Base-by-base conservation (phyloP, 2,797 vertebrate genomes). In the Tokudaia muenninki region DNA sequence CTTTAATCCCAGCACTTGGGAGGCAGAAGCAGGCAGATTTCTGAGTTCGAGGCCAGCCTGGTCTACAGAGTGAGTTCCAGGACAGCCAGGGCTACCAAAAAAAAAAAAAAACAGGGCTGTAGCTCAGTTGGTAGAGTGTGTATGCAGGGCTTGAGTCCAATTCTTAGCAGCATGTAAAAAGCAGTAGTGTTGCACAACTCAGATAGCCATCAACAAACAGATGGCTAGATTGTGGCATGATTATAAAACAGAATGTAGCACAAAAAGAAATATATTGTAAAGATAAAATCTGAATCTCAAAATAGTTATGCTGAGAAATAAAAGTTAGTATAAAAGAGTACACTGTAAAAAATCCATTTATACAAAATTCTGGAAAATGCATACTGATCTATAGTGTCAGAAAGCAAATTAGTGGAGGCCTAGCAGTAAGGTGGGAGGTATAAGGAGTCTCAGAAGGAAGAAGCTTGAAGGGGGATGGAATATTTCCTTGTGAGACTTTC, bases 311-410 rank as follows among this genome's bases (percentile, higher is more conserved):
- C 72, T 55, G 12, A 87, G 70, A 52, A n/a, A n/a, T 80, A 31
- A 59, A 90, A 87, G 37, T 50, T 81, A 87, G 57, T 87, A 61
- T 63, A 81, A 81, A 81, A 65, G 67, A 75, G 34, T 89, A 52
- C 8, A 77, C 29, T 77, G 29, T 52, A 41, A 16, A 77, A 14
- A 90, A 94, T 82, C 79, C 24, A 72, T 72, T 91, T 89, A 52
- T 88, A 44, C 83, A 87, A 92, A 92, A 57, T 92, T 91, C 65
- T 90, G 75, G 29, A 79, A 94, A 94, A 92, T 74, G 9, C 31
- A 41, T 57, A 4, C 6, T 90, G 80, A 77, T 52, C 22, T 61
- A 10, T 75, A 92, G 22, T 47, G 57, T 55, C 47, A 92, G 59
- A 84, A 95, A 83, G 52, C 47, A 94, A 67, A 67, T 70, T 26